Base-by-base conservation (phyloP, 37 sponge, comb jelly and placozoan species). In the Agelas oroides region DNA sequence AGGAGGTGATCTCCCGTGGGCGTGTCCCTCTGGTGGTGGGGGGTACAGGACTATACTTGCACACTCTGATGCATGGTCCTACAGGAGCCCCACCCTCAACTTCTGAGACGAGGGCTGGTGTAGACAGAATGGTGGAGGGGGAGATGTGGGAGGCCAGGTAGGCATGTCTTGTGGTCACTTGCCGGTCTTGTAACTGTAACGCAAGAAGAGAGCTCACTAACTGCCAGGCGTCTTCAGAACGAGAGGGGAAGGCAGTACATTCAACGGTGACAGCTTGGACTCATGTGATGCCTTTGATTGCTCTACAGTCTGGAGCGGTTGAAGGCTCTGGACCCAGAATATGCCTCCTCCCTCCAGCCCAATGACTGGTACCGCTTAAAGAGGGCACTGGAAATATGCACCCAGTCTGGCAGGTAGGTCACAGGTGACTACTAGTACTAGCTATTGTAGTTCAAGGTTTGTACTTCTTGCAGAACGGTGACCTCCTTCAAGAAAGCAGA, bases 1-100 rank as follows among this genome's bases (percentile, higher is more conserved):
- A 90, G 84, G 83, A 82, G 58, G 84, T 99, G 41, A 53, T 91
- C 0, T 24, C 60, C 17, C 55, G 86, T 25, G 92, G 91, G 16
- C 91, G 79, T 74, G 76, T 95, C 13, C 99, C 99, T 0, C 82
- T 99, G 70, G 84, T 99, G 53, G 99, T 99, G 8, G 99, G 99
- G 14, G 99, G 99, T 5, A 97, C 99, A 12, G 86, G 94, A 19
- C 91, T 94, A 33, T 99, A 97, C 84, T 63, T 97, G 54, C 81
- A 87, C 41, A 86, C 94, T 0, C 70, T 99, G 30, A 19, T 97
- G 23, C 40, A 68, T 30, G 90, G 90, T 15, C 30, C 59, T 12
- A 55, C 77, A 30, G 83, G 84, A 0, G 69, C 86, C 41, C 83
- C 90, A 53, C 62, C 76, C 57, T 86, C 94, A 37, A 93, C 90